Conservation (phyloP, 2,888 invertebrate genomes). For the Microchrysa polita region DNA sequence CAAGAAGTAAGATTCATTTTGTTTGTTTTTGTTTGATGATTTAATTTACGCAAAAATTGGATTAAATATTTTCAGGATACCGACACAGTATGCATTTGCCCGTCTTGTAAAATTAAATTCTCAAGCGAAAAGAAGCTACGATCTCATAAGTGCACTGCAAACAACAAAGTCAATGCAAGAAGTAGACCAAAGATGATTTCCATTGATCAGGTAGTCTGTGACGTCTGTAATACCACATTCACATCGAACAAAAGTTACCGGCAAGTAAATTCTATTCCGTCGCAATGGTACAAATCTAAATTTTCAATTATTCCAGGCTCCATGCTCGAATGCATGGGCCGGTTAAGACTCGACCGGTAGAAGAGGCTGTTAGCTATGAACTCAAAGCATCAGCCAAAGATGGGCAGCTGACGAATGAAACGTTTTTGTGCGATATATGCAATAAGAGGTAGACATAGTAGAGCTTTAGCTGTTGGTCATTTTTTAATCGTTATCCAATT, state of each 20-base stretch:
- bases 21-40: too few species aligned
- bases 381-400: slow-evolving; percentile 57
- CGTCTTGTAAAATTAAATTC: slow-evolving; percentile 66
- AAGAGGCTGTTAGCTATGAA: slow-evolving; percentile 58
- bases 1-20: not conserved
- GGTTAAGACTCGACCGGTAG: slow-evolving; percentile 66
- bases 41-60: too few species aligned
- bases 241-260: slow-evolving; percentile 70
- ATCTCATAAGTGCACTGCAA: slow-evolving; percentile 67
- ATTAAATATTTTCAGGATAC: too few species aligned
- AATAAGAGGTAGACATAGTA: slow-evolving; percentile 61
- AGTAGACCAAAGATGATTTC: not conserved
- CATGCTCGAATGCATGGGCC: slow-evolving; percentile 81
- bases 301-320: slow-evolving; percentile 62
- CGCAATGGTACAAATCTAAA: slow-evolving; percentile 18
- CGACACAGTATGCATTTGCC: slow-evolving; percentile 61
- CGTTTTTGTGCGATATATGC: slow-evolving; percentile 68
- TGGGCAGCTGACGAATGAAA: slow-evolving; percentile 56
- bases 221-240: slow-evolving; percentile 71
- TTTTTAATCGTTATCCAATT: not conserved
- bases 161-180: not conserved
- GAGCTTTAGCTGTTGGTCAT: not conserved
- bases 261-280: slow-evolving; percentile 50
- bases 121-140: slow-evolving; percentile 69
- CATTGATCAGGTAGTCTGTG: slow-evolving; percentile 13